These are phyloP conservation scores for Opisthograptis luteolata DNA, from an alignment of 2,888 invertebrate species.

Conservation along the genomic window DNA sequence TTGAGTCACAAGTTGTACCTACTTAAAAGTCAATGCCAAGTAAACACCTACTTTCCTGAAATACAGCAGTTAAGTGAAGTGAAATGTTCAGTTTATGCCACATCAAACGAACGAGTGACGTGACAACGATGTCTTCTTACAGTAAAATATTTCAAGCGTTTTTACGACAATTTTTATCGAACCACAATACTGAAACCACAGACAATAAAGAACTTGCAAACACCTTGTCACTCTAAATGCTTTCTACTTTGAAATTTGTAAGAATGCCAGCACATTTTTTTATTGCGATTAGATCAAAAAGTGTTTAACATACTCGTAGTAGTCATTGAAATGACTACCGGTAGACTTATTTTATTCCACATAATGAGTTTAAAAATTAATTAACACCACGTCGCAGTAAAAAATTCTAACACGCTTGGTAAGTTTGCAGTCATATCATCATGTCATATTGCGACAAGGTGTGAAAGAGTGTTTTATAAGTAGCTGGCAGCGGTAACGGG, in stretches of 20 bases:
- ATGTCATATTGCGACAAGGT: background rate
- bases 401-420: background rate
- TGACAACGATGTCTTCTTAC: background rate
- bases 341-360: no score
- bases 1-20: no score
- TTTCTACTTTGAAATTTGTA: no score
- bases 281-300: no score
- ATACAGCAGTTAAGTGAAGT: background rate
- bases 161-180: background rate
- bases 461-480: background rate
- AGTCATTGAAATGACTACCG: no score
- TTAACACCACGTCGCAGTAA: background rate
- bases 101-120: background rate
- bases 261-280: no score
- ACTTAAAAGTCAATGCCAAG: background rate
- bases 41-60: background rate
- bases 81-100: background rate
- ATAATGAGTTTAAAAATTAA: no score
- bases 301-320: no score
- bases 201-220: background rate
- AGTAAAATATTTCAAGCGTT: background rate
- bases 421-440: background rate
- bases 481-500: constrained; percentile 29
- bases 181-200: background rate
- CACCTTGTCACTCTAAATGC: background rate